Percentiles rank a stretch among this genome's conserved stretches.
These are phyloP conservation scores for Podilymbus podiceps DNA, from an alignment of 2,113 vertebrate species.

Conservation along the genomic window DNA sequence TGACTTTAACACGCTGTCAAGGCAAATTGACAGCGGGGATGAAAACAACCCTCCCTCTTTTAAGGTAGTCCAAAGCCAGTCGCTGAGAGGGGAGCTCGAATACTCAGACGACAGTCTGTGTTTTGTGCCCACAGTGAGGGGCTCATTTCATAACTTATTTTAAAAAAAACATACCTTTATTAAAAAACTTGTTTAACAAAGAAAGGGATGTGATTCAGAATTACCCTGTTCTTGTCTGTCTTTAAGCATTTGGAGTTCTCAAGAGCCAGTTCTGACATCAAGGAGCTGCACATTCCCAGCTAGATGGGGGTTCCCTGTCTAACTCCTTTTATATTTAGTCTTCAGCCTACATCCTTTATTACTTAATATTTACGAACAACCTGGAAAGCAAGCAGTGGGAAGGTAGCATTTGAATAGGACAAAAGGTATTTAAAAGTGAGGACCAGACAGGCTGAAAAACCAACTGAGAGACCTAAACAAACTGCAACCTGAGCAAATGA, in stretches of 20 bases:
- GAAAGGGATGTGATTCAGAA: background rate
- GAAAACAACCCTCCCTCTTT: background rate
- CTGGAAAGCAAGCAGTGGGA: background rate
- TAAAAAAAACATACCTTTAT: background rate
- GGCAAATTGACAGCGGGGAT: conserved; percentile 62
- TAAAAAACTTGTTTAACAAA: background rate
- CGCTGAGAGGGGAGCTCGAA: background rate
- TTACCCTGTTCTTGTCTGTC: background rate
- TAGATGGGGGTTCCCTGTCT: background rate
- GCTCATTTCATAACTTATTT: background rate
- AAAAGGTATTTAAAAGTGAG: background rate
- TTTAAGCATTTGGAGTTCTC: background rate
- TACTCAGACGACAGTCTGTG: background rate
- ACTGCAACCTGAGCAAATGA: background rate
- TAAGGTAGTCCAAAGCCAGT: background rate
- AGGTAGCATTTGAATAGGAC: background rate
- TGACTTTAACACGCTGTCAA: conserved; percentile 69
- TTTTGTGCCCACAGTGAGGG: background rate
- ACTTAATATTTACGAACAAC: background rate
- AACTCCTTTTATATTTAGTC: background rate
- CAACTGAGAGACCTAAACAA: background rate
- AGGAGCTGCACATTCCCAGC: background rate
- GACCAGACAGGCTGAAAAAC: background rate
- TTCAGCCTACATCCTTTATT: background rate
- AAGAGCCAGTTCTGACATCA: background rate